phyloP scores from a whole-genome alignment of 2,113 vertebrate genomes.

The Anoplopoma fimbria region DNA sequence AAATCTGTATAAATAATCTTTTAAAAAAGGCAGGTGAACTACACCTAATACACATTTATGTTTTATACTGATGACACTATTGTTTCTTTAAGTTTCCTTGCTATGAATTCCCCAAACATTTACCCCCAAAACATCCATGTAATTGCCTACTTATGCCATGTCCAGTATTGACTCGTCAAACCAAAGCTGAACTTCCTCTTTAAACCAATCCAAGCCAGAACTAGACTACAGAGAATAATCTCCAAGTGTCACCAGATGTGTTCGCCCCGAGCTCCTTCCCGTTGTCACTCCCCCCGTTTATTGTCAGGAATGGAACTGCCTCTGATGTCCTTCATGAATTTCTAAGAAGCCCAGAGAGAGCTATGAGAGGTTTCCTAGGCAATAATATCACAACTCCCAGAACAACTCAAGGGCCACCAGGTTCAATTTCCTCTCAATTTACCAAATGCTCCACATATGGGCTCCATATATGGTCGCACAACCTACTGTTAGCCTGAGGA shows the following conservation, averaged over 20 bases:
- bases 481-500: not conserved
- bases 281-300: constrained; percentile 10
- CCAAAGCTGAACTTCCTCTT: not conserved
- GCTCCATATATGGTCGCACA: not conserved
- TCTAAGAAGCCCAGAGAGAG: constrained; percentile 9
- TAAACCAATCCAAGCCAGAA: not conserved
- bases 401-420: not conserved
- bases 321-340: constrained; percentile 17
- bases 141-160: not conserved
- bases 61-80: not conserved
- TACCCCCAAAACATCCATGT: not conserved
- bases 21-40: not conserved
- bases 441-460: constrained; percentile 9
- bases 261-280: constrained; percentile 4
- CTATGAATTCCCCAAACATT: not conserved
- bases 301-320: not conserved
- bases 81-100: not conserved
- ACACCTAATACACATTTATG: not conserved
- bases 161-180: not conserved
- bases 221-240: not conserved
- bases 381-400: constrained; percentile 17
- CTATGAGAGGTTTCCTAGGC: not conserved
- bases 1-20: not conserved
- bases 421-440: constrained; percentile 29
- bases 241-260: constrained; percentile 10